These are phyloP conservation scores for Sinohyriopsis cumingii DNA, from an alignment of 2,888 invertebrate species.

Conservation along the genomic window DNA sequence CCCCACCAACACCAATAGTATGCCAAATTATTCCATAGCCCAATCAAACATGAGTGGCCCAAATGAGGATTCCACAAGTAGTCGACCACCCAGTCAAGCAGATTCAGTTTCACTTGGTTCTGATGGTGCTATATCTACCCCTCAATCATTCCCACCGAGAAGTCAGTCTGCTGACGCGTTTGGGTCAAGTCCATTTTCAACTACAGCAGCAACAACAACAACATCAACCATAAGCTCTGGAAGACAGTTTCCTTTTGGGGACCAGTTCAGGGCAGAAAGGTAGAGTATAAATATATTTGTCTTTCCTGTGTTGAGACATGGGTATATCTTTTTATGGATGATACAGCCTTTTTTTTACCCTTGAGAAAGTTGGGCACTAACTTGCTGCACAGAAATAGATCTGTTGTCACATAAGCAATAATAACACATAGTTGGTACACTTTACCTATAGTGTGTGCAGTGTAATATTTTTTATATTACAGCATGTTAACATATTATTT, in stretches of 20 bases:
- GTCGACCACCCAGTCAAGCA: background rate
- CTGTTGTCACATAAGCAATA: too few relatives aligned
- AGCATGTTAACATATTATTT: too few relatives aligned
- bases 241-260: conserved; percentile 58
- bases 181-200: conserved; percentile 3
- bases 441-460: too few relatives aligned
- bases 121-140: background rate
- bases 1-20: conserved; percentile 6
- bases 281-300: conserved; percentile 18
- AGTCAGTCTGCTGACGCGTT: background rate
- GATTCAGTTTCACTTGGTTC: background rate
- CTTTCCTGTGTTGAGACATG: background rate
- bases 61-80: conserved; percentile 16
- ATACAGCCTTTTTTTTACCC: too few relatives aligned
- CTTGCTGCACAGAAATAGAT: too few relatives aligned
- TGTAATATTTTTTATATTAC: too few relatives aligned
- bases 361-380: too few relatives aligned
- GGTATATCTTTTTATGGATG: too few relatives aligned
- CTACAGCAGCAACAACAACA: conserved; percentile 26
- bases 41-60: conserved; percentile 3
- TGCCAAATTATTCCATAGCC: conserved; percentile 18
- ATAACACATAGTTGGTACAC: too few relatives aligned
- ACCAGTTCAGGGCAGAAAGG: conserved; percentile 61
- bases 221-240: conserved; percentile 14
- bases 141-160: background rate